phyloP scores from a whole-genome alignment of 2,113 vertebrate species.

The Pantherophis guttatus region DNA sequence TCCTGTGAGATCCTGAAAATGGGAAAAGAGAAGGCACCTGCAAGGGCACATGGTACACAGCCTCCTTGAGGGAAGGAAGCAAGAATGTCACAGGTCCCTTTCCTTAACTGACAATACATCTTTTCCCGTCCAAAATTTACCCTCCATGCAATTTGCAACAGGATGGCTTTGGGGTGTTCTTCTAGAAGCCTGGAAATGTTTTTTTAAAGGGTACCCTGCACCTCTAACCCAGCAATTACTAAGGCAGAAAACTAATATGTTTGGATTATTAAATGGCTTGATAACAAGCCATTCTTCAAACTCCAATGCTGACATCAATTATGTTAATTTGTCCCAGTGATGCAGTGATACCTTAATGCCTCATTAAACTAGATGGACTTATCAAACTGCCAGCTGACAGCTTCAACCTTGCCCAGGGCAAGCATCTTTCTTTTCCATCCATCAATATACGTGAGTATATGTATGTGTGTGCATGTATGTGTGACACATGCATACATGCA shows the following conservation, averaged over 20 bases:
- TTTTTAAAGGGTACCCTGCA: not conserved
- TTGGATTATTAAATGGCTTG: slow-evolving; percentile 34
- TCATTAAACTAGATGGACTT: slow-evolving; percentile 37
- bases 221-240: slow-evolving; percentile 1
- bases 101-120: slow-evolving; percentile 19
- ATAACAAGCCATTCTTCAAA: slow-evolving; percentile 33
- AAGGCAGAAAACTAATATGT: not conserved
- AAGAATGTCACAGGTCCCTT: not conserved
- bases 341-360: slow-evolving; percentile 42
- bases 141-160: slow-evolving; percentile 19
- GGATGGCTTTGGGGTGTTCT: slow-evolving; percentile 13
- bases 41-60: slow-evolving; percentile 23
- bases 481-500: not conserved
- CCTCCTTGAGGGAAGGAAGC: not conserved
- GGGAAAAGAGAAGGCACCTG: not conserved
- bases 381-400: slow-evolving; percentile 7
- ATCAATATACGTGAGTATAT: not conserved
- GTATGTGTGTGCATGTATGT: not conserved
- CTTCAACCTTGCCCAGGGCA: slow-evolving; percentile 14
- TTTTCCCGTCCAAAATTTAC: not conserved
- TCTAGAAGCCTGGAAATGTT: slow-evolving; percentile 2
- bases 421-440: slow-evolving; percentile 10
- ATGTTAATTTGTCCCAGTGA: slow-evolving; percentile 26
- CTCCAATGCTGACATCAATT: not conserved
- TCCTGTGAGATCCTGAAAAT: not conserved